Evolutionary conservation across 30 jellyfish, hydroid and myxozoan species (phyloP), one percentile per base, ranked within the genome.

Genomic region (Cassiopea andromeda): DNA sequence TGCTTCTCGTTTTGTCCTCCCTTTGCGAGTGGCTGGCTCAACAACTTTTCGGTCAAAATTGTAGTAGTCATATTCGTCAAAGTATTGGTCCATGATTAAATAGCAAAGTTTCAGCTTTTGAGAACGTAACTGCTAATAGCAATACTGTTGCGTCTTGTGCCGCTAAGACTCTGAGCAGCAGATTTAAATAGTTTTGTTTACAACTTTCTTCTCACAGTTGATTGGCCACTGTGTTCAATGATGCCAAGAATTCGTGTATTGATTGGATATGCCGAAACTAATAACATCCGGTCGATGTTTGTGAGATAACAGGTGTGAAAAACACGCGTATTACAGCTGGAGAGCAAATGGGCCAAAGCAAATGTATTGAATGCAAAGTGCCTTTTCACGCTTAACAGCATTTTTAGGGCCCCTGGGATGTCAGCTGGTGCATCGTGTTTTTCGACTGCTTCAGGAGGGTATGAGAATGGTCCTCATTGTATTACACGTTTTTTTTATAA

Each of bases 1-100:
- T 54, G 99, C 92, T 70, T 95, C 99, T 1, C 97, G 87, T 66
- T 95, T 95, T 54, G 99, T 75, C 17, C 99, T 89, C 59, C 99
- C 99, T 70, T 95, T 95, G 46, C 99, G 82, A 27, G 97, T 87
- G 44, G 82, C 91, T 18, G 97, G 98, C 85, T 89, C 97, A 58
- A 83, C 85, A 74, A 72, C 88, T 78, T 83, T 91, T 44, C 94
- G 89, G 90, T 95, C 99, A 77, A 91, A 95, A 92, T 84, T 95
- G 97, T 88, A 95, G 92, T 91, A 89, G 93, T 95, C 99, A 74
- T 95, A 95, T 58, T 94, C 99, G 90, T 95, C 99, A 72, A 95
- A 95, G 77, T 95, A 95, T 54, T 60, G 82, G 5, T 95, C 99
- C 99, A 91, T 95, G 80, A 27, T 64, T 81, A 17, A 17, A 17